phyloP scores from a whole-genome alignment of 1,140 invertebrate species.

The Nixonia krombeini region DNA sequence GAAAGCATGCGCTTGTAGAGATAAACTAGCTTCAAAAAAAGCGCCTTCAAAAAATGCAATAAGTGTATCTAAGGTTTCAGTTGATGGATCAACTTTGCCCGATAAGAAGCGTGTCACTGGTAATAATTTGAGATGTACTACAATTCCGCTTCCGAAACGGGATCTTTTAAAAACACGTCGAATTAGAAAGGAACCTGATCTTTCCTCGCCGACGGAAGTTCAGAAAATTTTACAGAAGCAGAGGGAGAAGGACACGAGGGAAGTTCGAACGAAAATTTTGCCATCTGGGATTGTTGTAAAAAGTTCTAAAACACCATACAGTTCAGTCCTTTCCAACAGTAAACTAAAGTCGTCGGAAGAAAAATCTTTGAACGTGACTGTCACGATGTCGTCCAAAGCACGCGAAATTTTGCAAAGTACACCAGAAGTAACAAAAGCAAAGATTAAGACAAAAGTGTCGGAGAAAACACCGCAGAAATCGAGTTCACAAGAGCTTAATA shows the following conservation, averaged over 20 bases:
- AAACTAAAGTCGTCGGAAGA: slow-evolving; percentile 58
- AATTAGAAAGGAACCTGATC: slow-evolving; percentile 62
- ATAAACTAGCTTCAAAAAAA: slow-evolving; percentile 21
- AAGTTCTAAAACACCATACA: slow-evolving; percentile 62
- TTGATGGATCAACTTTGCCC: slow-evolving; percentile 1
- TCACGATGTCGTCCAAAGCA: slow-evolving; percentile 69
- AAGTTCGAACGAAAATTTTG: slow-evolving; percentile 42
- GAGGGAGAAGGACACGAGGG: slow-evolving; percentile 37
- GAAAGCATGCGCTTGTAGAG: slow-evolving; percentile 25
- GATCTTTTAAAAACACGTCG: slow-evolving; percentile 36
- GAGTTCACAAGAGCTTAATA: slow-evolving; percentile 36
- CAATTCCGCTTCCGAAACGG: slow-evolving; percentile 30
- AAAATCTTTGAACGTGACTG: slow-evolving; percentile 68
- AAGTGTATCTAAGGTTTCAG: slow-evolving; percentile 2
- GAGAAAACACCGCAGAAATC: neutral
- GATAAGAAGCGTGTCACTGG: slow-evolving; percentile 3
- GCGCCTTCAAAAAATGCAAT: slow-evolving; percentile 12
- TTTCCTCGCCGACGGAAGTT: slow-evolving; percentile 75
- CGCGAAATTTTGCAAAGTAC: slow-evolving; percentile 64
- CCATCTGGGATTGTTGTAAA: slow-evolving; percentile 62
- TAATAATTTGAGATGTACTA: slow-evolving; percentile 1
- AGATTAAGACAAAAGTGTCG: slow-evolving; percentile 13
- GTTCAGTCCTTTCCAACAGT: slow-evolving; percentile 46
- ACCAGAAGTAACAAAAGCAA: slow-evolving; percentile 25
- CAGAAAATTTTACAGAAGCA: slow-evolving; percentile 73